These are phyloP conservation scores for Drymonia ruficornis DNA, from an alignment of 2,888 invertebrate genomes.

Conservation along the genomic window DNA sequence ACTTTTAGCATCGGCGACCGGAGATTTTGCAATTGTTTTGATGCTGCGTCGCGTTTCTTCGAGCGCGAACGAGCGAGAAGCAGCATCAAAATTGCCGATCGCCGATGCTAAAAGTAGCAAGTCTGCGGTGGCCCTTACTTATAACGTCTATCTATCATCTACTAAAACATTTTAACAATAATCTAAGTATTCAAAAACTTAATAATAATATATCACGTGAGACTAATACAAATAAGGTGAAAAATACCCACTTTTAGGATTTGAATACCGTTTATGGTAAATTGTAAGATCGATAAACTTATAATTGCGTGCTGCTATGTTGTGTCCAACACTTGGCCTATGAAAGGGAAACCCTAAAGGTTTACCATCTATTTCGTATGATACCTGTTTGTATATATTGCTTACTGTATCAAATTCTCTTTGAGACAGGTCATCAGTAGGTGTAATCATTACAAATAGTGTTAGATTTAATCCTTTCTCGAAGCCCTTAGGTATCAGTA, in stretches of 20 bases:
- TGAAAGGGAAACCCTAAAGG: constrained; percentile 78
- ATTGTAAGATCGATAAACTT: constrained; percentile 67
- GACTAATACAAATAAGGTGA: constrained; percentile 58
- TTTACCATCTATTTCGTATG: constrained; percentile 53
- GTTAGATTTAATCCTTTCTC: constrained; percentile 66
- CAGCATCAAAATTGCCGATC: too few relatives aligned
- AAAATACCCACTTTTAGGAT: constrained; percentile 52
- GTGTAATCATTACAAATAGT: constrained; percentile 67
- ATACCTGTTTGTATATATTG: constrained; percentile 47
- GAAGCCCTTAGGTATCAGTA: constrained; percentile 67
- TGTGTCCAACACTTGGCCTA: constrained; percentile 49
- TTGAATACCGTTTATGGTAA: constrained; percentile 55
- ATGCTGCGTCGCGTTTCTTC: too few relatives aligned
- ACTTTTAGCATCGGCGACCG: too few relatives aligned
- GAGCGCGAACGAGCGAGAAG: too few relatives aligned
- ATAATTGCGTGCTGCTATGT: constrained; percentile 56
- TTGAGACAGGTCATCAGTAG: constrained; percentile 43
- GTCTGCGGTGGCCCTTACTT: too few relatives aligned
- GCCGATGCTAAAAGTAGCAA: too few relatives aligned
- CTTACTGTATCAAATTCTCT: constrained; percentile 34
- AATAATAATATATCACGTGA: constrained; percentile 8
- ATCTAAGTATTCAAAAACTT: too few relatives aligned
- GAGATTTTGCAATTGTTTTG: too few relatives aligned
- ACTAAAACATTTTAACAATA: too few relatives aligned
- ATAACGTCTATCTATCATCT: too few relatives aligned